Base-by-base conservation (phyloP, 2,113 vertebrate species). In the Tyto alba region DNA sequence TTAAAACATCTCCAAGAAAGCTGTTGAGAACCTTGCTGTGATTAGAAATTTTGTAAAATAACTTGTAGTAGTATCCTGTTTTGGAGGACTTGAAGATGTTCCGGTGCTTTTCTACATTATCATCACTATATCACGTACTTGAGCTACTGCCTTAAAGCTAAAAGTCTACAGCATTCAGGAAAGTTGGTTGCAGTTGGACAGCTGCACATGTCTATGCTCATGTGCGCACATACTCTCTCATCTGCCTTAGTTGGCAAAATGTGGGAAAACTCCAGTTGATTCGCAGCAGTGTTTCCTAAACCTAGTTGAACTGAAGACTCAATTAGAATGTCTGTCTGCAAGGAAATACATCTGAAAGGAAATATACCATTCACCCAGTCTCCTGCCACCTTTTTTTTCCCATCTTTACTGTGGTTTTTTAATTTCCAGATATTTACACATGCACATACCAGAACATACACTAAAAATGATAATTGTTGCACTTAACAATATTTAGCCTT, bases 221-320 rank as follows among this genome's bases (percentile, higher is more conserved):
- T 1, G 2, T 10, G 5, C 2, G 1, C 26, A 4, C 13, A 4
- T 3, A 1, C 40, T 20, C 11, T 22, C 25, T 26, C 10, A 40
- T 26, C 19, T 63, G 19, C 12, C 13, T n/a, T 29, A 34, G 26
- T 19, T 10, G 18, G n/a, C 9, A 62, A 68, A 36, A 25, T 1
- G 1, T 29, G 32, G 18, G 22, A 43, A 69, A 63, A 34, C 18
- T 34, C 18, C 16, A 13, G 10, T 78, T 63, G 59, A 36, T 88
- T 66, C 78, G n/a, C 30, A 78, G 48, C 7, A 47, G 8, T 17
- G 43, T 48, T 67, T 55, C 66, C 47, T 69, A 43, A 79, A 21
- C 11, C 32, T 68, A n/a, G 22, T 11, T 67, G 32, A 76, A 52
- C 29, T 45, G 45, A 40, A 71, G 26, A 53, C 30, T 45, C 18